Base-by-base conservation (phyloP, 2,797 vertebrate genomes). In the Falco rusticolus region DNA sequence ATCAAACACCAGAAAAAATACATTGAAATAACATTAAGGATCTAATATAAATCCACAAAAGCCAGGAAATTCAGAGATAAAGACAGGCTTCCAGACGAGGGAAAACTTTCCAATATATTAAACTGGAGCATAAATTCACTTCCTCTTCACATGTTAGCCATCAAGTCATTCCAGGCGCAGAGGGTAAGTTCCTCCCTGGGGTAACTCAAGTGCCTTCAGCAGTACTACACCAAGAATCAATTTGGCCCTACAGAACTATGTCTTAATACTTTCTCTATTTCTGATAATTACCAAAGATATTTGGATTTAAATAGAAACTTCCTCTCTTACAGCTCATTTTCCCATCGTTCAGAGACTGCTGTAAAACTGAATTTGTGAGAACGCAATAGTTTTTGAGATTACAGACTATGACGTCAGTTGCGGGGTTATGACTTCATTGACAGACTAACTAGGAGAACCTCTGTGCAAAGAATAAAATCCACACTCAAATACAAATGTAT, bases 11-110 rank as follows among this genome's bases (percentile, higher is more conserved):
- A 94, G 85, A 82, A 96, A 94, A 92, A 90, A 84, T 78, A 95
- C 66, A 93, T 1, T 94, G 93, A 96, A 96, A 95, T 95, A 97
- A 95, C 87, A 97, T 93, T 95, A 94, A 96, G 82, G 75, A 95
- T 91, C 92, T 94, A 91, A 94, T 89, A 95, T 90, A 97, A 97
- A 97, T 86, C 94, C 89, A 94, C 75, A 95, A 95, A 97, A 97
- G 72, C 92, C 96, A 97, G 93, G 96, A 97, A 96, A 97, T 96
- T 96, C 96, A 95, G 86, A 97, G 95, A 97, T 96, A 97, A 95
- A 97, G 93, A 95, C 47, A 85, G 65, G 89, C 72, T 96, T 97
- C 91, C 85, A 96, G 86, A 93, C 6, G 60, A 94, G 85, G 80
- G 78, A 89, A 96, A 96, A 64, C 57, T 94, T 96, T 97, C 89